Base-by-base conservation (phyloP, 2,888 invertebrate species). In the Platycnemis pennipes region DNA sequence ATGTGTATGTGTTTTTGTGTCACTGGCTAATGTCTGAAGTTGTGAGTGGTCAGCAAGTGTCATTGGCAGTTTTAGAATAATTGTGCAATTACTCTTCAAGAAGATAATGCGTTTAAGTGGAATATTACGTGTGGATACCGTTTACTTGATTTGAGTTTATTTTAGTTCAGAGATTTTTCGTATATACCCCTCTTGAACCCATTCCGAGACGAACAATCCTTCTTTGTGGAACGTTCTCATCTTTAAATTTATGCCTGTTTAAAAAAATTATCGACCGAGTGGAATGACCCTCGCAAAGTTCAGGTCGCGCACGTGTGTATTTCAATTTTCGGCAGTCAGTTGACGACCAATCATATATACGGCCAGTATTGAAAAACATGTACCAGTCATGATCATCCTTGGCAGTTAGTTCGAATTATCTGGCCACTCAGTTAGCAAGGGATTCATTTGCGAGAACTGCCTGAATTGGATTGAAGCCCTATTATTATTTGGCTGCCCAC, bases 321-420 rank as follows among this genome's bases (percentile, higher is more conserved):
- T 91, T 91, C 63, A 42, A 44, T 91, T 69, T 44, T 69, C 63
- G 91, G 91, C 91, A 63, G 91, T 91, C 37, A 63, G 22, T 56
- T 91, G 91, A 91, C 63, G 91, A 63, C 91, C 69, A 69, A 63
- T 69, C 63, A 63, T 13, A 0, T 13, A 37, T 69, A 63, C 42
- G 69, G 45, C 37, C 77, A 37, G 31, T 13, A 77, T n/a, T 77
- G 77, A 37, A 13, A 77, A 37, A 16, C 77, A 77, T 77, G 77
- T 77, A 77, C 77, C 77, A 37, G 77, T 77, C 37, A 13, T 77
- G 77, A 77, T 77, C 37, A 37, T 37, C 37, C 13, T 77, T 77
- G 77, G 37, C 77, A 37, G 8, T 77, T 63, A 26, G 63, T 37
- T 22, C 13, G 31, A 77, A 77, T 37, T 77, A 8, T 77, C n/a